These are phyloP conservation scores for Pithys albifrons DNA, from an alignment of 2,113 vertebrate species.

Conservation along the genomic window DNA sequence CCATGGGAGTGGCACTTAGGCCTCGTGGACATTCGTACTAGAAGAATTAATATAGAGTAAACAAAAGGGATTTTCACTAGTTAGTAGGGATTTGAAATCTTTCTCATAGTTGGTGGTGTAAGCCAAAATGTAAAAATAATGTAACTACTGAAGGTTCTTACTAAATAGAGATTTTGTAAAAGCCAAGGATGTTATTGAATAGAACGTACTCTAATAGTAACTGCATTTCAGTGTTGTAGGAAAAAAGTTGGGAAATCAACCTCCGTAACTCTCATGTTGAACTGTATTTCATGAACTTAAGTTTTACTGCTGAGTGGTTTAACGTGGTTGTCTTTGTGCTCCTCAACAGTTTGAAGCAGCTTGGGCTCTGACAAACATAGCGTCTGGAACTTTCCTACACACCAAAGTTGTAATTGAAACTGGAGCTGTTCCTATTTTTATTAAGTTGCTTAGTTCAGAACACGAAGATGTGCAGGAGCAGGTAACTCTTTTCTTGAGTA, in stretches of 20 bases:
- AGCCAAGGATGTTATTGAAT: background rate
- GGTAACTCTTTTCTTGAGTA: slow-evolving; percentile 71
- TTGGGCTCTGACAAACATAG: slow-evolving; percentile 94
- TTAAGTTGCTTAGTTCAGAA: slow-evolving; percentile 88
- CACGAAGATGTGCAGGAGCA: slow-evolving; percentile 94
- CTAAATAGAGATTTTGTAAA: background rate
- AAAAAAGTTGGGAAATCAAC: background rate
- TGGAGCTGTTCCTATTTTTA: slow-evolving; percentile 92
- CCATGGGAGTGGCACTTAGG: background rate
- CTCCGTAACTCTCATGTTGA: background rate
- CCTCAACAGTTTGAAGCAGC: slow-evolving; percentile 86
- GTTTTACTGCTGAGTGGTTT: background rate
- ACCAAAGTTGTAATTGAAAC: slow-evolving; percentile 94
- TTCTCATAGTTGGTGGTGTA: background rate
- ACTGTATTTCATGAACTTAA: background rate
- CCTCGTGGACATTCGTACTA: background rate
- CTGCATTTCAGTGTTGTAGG: background rate
- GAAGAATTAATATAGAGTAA: background rate
- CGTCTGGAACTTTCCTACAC: slow-evolving; percentile 91
- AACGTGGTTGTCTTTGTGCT: background rate
- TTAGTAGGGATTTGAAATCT: background rate
- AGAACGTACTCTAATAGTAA: background rate
- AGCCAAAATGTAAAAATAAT: background rate
- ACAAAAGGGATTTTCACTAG: background rate
- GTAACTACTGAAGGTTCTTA: background rate